Conservation (phyloP, 1,140 invertebrate genomes). For the Drosophila miranda region DNA sequence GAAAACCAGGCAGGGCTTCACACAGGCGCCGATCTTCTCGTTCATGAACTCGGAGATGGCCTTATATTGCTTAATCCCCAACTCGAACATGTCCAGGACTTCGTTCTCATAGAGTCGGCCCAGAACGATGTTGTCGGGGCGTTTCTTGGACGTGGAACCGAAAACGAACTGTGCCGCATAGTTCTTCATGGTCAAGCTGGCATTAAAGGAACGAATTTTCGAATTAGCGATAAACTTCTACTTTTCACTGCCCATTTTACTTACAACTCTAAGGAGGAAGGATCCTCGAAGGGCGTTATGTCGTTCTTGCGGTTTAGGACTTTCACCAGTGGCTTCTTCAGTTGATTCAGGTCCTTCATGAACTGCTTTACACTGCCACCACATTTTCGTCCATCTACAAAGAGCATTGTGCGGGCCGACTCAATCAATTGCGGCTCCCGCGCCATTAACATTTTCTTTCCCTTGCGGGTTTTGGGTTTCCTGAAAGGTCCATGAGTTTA, state of each 20-base stretch:
- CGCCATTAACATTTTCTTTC: constrained; percentile 91
- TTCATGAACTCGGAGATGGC: constrained; percentile 90
- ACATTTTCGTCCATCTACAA: constrained; percentile 93
- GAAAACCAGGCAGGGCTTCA: constrained; percentile 96
- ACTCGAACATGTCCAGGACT: constrained; percentile 97
- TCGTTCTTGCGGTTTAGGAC: constrained; percentile 92
- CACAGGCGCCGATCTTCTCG: constrained; percentile 90
- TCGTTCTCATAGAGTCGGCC: constrained; percentile 95
- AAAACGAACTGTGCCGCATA: constrained; percentile 95
- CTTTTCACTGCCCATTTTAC: constrained; percentile 2
- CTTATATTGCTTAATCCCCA: constrained; percentile 93
- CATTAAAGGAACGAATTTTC: constrained; percentile 37
- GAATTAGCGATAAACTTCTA: not conserved
- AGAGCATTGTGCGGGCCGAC: constrained; percentile 92
- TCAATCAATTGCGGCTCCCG: constrained; percentile 95
- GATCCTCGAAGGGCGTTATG: constrained; percentile 93
- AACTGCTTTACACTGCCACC: constrained; percentile 89
- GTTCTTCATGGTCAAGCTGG: constrained; percentile 90
- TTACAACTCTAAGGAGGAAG: constrained; percentile 90
- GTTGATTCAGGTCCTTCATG: constrained; percentile 93
- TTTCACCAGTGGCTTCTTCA: constrained; percentile 93
- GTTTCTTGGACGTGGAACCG: constrained; percentile 95
- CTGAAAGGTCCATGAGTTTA: constrained; percentile 25
- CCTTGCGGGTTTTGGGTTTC: constrained; percentile 94
- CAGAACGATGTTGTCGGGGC: constrained; percentile 95